phyloP scores from a whole-genome alignment of 2,888 invertebrate genomes.

The Heliconius hortense region DNA sequence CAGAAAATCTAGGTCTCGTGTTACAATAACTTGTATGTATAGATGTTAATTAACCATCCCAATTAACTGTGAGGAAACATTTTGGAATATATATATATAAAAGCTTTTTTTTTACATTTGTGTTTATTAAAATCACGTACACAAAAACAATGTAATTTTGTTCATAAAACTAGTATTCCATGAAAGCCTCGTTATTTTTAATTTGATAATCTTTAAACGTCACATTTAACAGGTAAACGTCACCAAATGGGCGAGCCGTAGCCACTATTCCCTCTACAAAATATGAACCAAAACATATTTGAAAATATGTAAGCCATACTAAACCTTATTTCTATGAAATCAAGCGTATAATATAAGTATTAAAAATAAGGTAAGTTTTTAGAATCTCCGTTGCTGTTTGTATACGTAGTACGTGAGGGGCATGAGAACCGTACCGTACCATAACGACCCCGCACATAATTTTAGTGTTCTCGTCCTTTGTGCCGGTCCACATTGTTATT shows the following conservation, averaged over 20 bases:
- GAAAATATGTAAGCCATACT: conserved; percentile 42
- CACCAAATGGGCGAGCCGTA: conserved; percentile 55
- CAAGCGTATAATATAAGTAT: conserved; percentile 45
- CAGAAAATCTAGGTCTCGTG: conserved; percentile 42
- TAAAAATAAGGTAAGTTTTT: conserved; percentile 43
- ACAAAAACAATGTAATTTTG: conserved; percentile 48
- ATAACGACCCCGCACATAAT: conserved; percentile 75
- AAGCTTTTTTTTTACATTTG: conserved; percentile 13
- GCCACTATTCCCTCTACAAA: conserved; percentile 40
- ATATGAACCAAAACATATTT: conserved; percentile 33
- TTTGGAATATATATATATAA: conserved; percentile 4
- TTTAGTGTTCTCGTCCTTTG: conserved; percentile 75
- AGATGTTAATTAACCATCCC: conserved; percentile 35
- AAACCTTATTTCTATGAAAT: conserved; percentile 44
- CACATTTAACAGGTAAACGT: conserved; percentile 67
- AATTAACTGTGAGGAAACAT: conserved; percentile 26
- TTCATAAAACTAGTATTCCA: conserved; percentile 63
- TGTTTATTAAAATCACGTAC: conserved; percentile 35
- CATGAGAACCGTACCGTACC: conserved; percentile 65
- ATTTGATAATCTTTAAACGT: conserved; percentile 74
- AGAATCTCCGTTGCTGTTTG: conserved; percentile 43
- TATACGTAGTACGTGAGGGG: conserved; percentile 67
- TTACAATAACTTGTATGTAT: conserved; percentile 35
- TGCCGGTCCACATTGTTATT: conserved; percentile 77
- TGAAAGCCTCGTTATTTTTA: conserved; percentile 73